These are phyloP conservation scores for Pollachius pollachius DNA, from an alignment of 2,113 vertebrate species.

Conservation along the genomic window DNA sequence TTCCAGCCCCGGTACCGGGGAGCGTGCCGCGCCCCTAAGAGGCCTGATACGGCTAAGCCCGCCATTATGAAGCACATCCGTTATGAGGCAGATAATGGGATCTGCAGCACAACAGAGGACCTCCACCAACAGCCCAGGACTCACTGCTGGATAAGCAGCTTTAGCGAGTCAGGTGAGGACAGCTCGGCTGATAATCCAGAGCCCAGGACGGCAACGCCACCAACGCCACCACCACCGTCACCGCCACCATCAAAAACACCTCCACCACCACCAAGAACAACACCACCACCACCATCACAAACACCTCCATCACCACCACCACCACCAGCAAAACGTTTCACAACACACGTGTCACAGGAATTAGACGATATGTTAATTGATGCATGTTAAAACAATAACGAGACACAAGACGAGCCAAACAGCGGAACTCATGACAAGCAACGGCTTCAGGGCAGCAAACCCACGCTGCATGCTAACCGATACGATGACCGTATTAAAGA, in stretches of 20 bases:
- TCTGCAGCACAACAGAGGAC: conserved; percentile 26
- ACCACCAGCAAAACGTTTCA: neutral
- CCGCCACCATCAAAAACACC: neutral
- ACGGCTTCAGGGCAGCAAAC: conserved; percentile 15
- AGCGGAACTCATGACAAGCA: too few relatives aligned
- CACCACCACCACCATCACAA: neutral
- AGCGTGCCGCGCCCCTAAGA: too few relatives aligned
- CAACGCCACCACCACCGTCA: conserved; percentile 26
- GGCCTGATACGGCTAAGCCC: conserved; percentile 39
- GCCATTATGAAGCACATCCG: conserved; percentile 41
- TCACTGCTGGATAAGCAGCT: conserved; percentile 55
- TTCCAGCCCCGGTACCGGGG: too few relatives aligned
- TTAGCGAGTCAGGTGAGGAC: conserved; percentile 55
- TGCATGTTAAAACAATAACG: neutral
- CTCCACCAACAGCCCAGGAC: too few relatives aligned
- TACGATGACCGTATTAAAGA: conserved; percentile 35
- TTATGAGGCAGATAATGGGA: conserved; percentile 16
- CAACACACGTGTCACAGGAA: neutral
- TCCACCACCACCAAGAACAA: neutral
- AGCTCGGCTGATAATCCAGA: conserved; percentile 57
- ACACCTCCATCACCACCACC: too few relatives aligned
- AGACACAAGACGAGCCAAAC: too few relatives aligned
- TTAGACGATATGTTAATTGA: neutral
- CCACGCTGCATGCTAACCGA: conserved; percentile 43
- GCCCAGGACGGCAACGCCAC: conserved; percentile 36